Conservation (phyloP, 2,113 vertebrate genomes). For the Urocolius indicus region DNA sequence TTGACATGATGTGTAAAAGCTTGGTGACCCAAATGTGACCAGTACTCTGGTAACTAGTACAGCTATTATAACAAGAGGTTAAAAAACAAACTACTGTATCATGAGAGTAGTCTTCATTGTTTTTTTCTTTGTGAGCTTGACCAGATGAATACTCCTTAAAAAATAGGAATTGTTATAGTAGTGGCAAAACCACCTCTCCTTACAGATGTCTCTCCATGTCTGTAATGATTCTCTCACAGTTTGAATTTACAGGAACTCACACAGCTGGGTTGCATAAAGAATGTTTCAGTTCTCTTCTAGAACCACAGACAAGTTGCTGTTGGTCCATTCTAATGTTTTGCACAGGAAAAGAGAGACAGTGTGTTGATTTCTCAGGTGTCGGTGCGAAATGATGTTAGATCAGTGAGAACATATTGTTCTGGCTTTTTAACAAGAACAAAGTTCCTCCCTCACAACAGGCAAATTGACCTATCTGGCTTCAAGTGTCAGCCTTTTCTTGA, state of each 20-base stretch:
- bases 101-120: neutral
- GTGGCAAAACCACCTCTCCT: neutral
- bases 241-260: neutral
- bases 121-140: neutral
- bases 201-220: neutral
- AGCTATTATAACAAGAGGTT: neutral
- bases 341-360: neutral
- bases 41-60: neutral
- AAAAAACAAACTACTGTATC: neutral
- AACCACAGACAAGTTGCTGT: neutral
- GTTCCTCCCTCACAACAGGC: neutral
- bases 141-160: neutral
- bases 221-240: fast-evolving
- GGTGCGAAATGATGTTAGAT: neutral
- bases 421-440: neutral
- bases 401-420: neutral
- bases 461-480: neutral
- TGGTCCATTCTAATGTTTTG: neutral
- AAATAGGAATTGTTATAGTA: neutral
- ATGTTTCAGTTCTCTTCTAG: neutral
- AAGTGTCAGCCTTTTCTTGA: neutral
- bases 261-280: neutral
- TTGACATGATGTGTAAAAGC: neutral
- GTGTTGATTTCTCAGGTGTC: neutral
- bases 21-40: neutral